Base-by-base conservation (phyloP, 1,140 invertebrate species). In the Dinoponera quadriceps region DNA sequence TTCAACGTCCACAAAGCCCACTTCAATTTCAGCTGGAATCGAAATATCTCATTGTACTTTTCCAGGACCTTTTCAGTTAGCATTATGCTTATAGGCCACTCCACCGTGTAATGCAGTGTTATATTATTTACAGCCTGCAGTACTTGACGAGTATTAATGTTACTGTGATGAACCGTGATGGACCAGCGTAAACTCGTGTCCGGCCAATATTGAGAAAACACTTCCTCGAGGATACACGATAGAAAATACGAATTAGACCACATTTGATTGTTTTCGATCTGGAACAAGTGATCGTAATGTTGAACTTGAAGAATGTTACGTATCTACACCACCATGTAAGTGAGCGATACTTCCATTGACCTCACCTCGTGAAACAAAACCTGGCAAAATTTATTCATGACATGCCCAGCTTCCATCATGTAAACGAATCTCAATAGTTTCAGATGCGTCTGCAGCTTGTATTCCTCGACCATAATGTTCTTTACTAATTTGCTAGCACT, bases 11-110 rank as follows among this genome's bases (percentile, higher is more conserved):
- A 96, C 18, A 96, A 91, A 3, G 95, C 95, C 93, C 95, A 95
- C 90, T 96, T 96, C 0, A 96, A 91, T 90, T 96, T 96, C 38
- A 96, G 91, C 33, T 96, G 93, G 90, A 96, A 96, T 54, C 93
- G 91, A 90, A 96, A 96, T 72, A 96, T 94, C 18, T 95, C 92
- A 87, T 96, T 96, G 87, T 96, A 96, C 72, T 95, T 93, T 16
- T 92, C 86, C 57, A 96, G 92, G 48, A 94, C 93, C 62, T 94
- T 92, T 4, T 94, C 91, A 57, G 93, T 95, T 3, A 96, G 92
- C 11, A 96, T 89, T 85, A 95, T 93, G 83, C 94, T 95, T 18
- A 95, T 91, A 11, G 95, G 95, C 95, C 95, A 96, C 11, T 91
- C 91, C 29, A 95, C 92, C 51, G 94, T 88, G 84, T 94, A 95